These are phyloP conservation scores for Macropus fuliginosus DNA, from an alignment of 2,797 vertebrate species.

Conservation along the genomic window DNA sequence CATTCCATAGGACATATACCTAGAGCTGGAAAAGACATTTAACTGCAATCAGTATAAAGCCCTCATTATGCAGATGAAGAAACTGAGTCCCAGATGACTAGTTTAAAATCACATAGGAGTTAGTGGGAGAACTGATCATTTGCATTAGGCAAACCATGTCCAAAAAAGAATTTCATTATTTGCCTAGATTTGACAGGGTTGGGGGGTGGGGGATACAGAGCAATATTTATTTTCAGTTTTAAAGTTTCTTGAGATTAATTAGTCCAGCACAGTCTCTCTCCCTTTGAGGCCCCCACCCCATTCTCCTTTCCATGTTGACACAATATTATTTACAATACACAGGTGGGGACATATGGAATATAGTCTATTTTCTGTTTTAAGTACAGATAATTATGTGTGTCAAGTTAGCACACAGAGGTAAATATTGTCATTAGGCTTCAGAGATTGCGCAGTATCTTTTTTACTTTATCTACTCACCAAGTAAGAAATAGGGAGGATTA, in stretches of 20 bases:
- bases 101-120: background rate
- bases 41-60: background rate
- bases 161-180: background rate
- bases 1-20: background rate
- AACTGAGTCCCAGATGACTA: background rate
- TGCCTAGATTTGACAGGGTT: background rate
- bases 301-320: slow-evolving; percentile 56
- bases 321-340: slow-evolving; percentile 56
- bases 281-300: background rate
- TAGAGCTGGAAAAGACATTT: background rate
- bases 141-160: background rate
- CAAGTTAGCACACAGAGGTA: slow-evolving; percentile 60
- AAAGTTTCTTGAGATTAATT: background rate
- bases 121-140: background rate
- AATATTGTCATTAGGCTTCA: slow-evolving; percentile 70
- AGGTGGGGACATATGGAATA: slow-evolving; percentile 58
- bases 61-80: background rate
- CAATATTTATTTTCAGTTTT: background rate
- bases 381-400: slow-evolving; percentile 63
- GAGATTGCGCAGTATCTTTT: slow-evolving; percentile 57
- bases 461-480: slow-evolving; percentile 61
- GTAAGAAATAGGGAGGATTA: slow-evolving; percentile 47
- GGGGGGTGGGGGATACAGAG: background rate
- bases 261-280: background rate
- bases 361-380: slow-evolving; percentile 64